Conservation (phyloP, 2,113 vertebrate genomes). For the Gadus chalcogrammus region DNA sequence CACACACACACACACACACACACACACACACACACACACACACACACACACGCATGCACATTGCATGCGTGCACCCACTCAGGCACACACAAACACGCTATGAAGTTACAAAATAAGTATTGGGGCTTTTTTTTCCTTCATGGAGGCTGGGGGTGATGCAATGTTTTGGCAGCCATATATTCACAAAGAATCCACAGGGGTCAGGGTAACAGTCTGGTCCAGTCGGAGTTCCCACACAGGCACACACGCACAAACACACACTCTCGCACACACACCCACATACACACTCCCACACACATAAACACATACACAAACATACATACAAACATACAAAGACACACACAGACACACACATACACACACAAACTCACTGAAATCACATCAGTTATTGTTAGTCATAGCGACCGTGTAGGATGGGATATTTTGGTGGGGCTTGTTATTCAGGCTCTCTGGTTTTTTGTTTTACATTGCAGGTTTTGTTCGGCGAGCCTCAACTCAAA, state of each 20-base stretch:
- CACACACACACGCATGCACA: slow-evolving; percentile 26
- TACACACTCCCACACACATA: no score
- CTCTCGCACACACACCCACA: neutral
- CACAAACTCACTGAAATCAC: neutral
- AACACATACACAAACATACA: neutral
- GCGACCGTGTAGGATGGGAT: no score
- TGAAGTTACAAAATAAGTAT: neutral
- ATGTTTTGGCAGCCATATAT: neutral
- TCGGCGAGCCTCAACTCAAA: no score
- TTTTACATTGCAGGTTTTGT: no score
- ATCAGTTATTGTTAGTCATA: no score
- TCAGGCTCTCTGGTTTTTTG: no score
- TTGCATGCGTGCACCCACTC: neutral
- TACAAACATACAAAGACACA: neutral
- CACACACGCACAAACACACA: neutral
- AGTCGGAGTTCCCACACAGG: neutral
- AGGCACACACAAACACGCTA: neutral
- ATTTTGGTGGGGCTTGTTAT: no score
- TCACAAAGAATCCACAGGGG: slow-evolving; percentile 2
- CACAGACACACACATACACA: neutral
- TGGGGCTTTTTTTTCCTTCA: neutral
- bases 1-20: slow-evolving; percentile 2
- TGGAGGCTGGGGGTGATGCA: neutral
- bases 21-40: neutral
- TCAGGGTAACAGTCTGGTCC: neutral